Evolutionary conservation across 2,888 invertebrate species (phyloP).

Genomic region (Pachymerium ferrugineum): DNA sequence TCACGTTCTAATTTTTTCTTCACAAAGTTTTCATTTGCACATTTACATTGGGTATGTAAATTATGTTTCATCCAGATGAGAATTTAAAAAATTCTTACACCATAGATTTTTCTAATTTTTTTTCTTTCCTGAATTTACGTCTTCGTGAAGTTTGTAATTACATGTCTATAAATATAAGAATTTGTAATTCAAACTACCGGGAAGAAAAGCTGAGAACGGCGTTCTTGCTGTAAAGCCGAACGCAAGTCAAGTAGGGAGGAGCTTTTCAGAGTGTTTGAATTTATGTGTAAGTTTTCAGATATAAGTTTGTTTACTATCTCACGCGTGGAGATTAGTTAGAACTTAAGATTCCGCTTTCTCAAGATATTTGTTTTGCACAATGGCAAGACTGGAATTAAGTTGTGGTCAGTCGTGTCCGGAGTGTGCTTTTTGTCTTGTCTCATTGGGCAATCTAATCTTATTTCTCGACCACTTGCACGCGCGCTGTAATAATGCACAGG

Average conservation of each 20-base stretch:
- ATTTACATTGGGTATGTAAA: too few relatives aligned
- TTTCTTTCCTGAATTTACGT: not conserved
- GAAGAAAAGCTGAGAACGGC: not conserved
- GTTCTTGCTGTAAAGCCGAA: not conserved
- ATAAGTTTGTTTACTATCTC: slow-evolving; percentile 1
- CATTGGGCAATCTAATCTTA: slow-evolving; percentile 23
- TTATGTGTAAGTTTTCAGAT: not conserved
- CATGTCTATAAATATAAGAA: not conserved
- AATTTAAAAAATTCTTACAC: not conserved
- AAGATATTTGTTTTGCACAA: not conserved
- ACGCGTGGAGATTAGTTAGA: not conserved
- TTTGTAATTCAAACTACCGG: not conserved
- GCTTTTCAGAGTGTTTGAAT: slow-evolving; percentile 5
- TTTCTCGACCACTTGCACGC: slow-evolving; percentile 22
- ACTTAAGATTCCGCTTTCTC: not conserved
- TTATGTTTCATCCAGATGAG: too few relatives aligned
- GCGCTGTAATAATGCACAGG: slow-evolving; percentile 9
- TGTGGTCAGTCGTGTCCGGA: slow-evolving; percentile 6
- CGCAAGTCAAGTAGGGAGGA: not conserved
- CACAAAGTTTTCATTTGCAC: too few relatives aligned
- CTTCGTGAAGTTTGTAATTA: not conserved
- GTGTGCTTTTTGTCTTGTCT: not conserved
- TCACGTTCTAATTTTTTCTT: too few relatives aligned
- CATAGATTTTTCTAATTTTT: not conserved
- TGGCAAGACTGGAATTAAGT: not conserved